A percentile compares a stretch with the other conserved stretches of the same genome.
Evolutionary conservation across 23 tunicate species (phyloP).

Genomic region (Styela clava): DNA sequence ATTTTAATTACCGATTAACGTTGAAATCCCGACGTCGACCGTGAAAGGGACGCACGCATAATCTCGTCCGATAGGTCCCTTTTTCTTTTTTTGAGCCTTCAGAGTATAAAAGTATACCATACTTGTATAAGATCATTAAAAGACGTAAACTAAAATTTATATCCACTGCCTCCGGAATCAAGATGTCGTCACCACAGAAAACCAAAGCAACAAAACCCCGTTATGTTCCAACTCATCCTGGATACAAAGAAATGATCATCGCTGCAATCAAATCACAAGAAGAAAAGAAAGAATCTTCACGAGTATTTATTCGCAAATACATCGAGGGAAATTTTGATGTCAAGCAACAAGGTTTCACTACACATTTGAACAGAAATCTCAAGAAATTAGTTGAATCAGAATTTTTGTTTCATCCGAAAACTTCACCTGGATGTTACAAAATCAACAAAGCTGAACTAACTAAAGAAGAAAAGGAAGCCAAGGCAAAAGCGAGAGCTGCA

Average conservation of each 20-base stretch:
- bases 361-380: background rate
- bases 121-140: no score
- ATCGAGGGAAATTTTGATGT: background rate
- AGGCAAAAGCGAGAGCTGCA: background rate
- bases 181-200: background rate
- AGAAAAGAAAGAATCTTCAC: background rate
- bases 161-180: no score
- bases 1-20: no score
- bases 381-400: background rate
- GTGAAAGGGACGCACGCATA: no score
- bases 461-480: background rate
- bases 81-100: background rate
- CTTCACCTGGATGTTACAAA: background rate
- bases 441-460: background rate
- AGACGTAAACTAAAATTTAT: no score
- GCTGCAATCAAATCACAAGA: background rate
- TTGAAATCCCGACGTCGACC: no score
- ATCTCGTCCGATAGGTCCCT: no score
- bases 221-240: background rate
- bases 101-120: no score
- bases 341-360: background rate
- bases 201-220: background rate
- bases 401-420: background rate
- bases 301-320: background rate
- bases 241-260: conserved; percentile 17